phyloP scores from a whole-genome alignment of 2,113 vertebrate species.

The Pluvialis apricaria region DNA sequence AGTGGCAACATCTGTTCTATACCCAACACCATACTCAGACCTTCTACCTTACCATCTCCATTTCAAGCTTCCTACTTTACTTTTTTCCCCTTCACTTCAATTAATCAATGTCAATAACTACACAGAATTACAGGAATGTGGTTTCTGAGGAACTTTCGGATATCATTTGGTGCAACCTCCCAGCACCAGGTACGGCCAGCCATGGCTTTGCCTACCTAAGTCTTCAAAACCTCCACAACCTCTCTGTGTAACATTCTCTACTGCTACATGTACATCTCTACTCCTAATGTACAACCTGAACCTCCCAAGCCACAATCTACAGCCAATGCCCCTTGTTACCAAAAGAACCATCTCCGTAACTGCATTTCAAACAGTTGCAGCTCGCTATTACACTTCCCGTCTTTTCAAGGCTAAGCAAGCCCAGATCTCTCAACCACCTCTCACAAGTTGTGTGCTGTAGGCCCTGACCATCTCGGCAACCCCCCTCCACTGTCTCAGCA shows the following conservation, averaged over 20 bases:
- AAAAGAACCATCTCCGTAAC: background rate
- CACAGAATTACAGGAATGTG: background rate
- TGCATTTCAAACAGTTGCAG: background rate
- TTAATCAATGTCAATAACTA: background rate
- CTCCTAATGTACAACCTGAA: background rate
- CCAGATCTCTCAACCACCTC: background rate
- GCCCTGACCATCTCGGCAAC: background rate
- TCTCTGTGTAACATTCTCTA: background rate
- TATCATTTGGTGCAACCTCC: fast-evolving
- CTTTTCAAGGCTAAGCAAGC: background rate
- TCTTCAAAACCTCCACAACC: background rate
- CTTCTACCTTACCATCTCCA: background rate
- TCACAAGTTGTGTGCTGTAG: background rate
- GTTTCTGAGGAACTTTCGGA: background rate
- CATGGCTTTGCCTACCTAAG: background rate
- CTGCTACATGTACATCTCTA: too few species aligned
- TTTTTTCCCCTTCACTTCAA: background rate
- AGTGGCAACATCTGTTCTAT: background rate
- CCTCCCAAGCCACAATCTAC: background rate
- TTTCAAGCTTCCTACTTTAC: background rate
- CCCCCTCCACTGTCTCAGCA: background rate
- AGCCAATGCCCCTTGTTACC: background rate
- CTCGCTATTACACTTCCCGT: background rate
- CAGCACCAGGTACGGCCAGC: background rate
- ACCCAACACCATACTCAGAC: background rate